Evolutionary conservation across 2,888 invertebrate genomes (phyloP).

Genomic region (Eudemis profundana): DNA sequence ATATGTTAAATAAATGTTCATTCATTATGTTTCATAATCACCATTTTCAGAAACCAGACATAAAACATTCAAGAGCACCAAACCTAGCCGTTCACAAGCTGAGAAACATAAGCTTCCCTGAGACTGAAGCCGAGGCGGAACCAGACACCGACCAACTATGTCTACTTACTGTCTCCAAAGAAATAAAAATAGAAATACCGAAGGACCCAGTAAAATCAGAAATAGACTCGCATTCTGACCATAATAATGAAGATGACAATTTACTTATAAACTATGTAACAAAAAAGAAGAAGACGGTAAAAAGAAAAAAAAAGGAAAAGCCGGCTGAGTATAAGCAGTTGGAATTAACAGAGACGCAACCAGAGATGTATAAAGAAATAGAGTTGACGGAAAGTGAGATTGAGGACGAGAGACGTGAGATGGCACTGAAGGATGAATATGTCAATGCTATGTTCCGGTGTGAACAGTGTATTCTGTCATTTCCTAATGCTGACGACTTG

Average conservation of each 20-base stretch:
- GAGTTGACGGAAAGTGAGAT: slow-evolving; percentile 62
- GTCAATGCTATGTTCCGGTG: slow-evolving; percentile 73
- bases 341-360: slow-evolving; percentile 52
- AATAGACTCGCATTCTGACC: slow-evolving; percentile 28
- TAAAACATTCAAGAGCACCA: slow-evolving; percentile 5
- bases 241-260: slow-evolving; percentile 37
- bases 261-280: slow-evolving; percentile 46
- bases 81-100: slow-evolving; percentile 14
- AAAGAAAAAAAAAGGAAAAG: slow-evolving; percentile 27
- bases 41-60: slow-evolving; percentile 29
- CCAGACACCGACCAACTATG: neutral
- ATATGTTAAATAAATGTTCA: no score
- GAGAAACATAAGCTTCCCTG: slow-evolving; percentile 11
- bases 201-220: slow-evolving; percentile 20
- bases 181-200: slow-evolving; percentile 13
- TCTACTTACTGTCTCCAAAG: neutral
- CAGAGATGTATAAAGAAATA: slow-evolving; percentile 58
- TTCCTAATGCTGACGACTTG: slow-evolving; percentile 72
- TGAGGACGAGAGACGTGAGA: slow-evolving; percentile 59
- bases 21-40: neutral
- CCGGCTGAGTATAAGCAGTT: slow-evolving; percentile 58
- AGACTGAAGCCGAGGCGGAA: neutral
- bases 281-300: slow-evolving; percentile 38
- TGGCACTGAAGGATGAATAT: slow-evolving; percentile 64
- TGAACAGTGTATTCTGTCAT: slow-evolving; percentile 65